phyloP scores from a whole-genome alignment of 2,888 invertebrate species.

The Acheta domesticus region DNA sequence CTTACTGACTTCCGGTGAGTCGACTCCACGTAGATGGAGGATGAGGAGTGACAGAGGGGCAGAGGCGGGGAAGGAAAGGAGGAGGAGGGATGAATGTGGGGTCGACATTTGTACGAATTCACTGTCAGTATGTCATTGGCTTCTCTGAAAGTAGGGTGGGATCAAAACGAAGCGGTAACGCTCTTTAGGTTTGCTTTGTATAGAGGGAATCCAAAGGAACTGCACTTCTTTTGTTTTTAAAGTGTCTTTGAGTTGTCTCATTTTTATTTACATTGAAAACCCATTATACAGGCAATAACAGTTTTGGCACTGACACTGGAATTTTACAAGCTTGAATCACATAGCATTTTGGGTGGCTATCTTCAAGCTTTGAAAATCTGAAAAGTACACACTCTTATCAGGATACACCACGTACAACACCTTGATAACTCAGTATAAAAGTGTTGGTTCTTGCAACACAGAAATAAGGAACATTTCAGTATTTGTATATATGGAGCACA shows the following conservation, averaged over 20 bases:
- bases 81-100: background rate
- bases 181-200: too few relatives aligned
- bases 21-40: background rate
- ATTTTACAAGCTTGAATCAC: background rate
- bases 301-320: background rate
- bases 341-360: background rate
- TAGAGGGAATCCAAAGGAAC: background rate
- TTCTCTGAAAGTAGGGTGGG: background rate
- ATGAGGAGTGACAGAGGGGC: background rate
- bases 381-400: too few relatives aligned
- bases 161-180: background rate
- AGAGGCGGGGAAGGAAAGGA: background rate
- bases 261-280: constrained; percentile 2
- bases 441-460: too few relatives aligned
- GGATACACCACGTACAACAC: too few relatives aligned
- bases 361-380: too few relatives aligned
- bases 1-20: background rate
- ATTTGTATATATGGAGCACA: too few relatives aligned
- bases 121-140: background rate
- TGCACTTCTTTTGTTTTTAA: background rate
- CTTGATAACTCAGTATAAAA: too few relatives aligned
- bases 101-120: background rate
- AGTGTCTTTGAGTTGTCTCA: background rate
- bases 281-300: constrained; percentile 1
- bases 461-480: too few relatives aligned